Percentiles rank a stretch among this genome's conserved stretches.
Evolutionary conservation across 2,113 vertebrate genomes (phyloP).

Genomic region (Zosterops japonicus): DNA sequence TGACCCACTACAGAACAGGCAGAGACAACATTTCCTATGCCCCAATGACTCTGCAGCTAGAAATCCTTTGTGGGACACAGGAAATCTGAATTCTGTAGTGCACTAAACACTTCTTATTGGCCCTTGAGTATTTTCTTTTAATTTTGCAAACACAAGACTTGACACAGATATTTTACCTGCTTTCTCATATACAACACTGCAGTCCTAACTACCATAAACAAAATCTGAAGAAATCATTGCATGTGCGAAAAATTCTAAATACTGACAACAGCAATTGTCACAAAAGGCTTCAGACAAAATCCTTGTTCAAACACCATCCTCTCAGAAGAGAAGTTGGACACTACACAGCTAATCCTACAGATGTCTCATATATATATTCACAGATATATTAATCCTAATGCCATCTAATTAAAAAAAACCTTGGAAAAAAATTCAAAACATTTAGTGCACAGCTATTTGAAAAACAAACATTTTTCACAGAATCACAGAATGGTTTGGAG

Average conservation of each 20-base stretch:
- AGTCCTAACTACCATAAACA: background rate
- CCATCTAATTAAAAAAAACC: background rate
- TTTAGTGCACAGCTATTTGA: background rate
- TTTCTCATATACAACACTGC: background rate
- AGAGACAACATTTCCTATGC: background rate
- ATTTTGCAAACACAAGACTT: background rate
- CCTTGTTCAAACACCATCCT: background rate
- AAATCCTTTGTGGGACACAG: background rate
- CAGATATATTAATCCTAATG: background rate
- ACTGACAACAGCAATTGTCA: background rate
- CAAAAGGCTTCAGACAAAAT: background rate
- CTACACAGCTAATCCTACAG: background rate
- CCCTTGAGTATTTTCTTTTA: background rate
- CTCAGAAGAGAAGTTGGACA: background rate
- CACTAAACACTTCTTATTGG: background rate
- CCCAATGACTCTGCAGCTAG: background rate
- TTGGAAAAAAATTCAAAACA: background rate
- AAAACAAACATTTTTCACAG: background rate
- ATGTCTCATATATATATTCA: background rate
- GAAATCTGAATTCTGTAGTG: background rate
- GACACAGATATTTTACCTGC: background rate
- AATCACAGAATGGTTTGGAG: background rate
- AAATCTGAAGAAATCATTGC: background rate
- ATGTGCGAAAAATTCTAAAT: background rate
- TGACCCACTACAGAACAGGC: background rate